Conservation (phyloP, 2,888 invertebrate species). For the Crocallis elinguaria region DNA sequence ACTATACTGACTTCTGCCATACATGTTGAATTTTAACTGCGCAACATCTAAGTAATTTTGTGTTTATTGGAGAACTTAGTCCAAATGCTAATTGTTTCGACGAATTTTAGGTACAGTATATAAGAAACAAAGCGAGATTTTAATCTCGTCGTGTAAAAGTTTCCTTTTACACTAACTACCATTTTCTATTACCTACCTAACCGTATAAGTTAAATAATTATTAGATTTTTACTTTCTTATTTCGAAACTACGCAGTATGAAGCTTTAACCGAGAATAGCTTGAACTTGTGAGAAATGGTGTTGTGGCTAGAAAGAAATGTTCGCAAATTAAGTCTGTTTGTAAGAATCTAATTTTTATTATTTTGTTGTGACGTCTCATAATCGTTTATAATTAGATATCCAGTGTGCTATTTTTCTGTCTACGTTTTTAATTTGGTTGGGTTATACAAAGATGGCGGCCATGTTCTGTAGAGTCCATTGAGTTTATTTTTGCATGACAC, state of each 20-base stretch:
- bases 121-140: slow-evolving; percentile 48
- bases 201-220: slow-evolving; percentile 3
- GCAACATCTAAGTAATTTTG: slow-evolving; percentile 63
- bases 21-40: slow-evolving; percentile 75
- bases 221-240: background rate
- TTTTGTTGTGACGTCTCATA: slow-evolving; percentile 12
- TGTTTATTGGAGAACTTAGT: slow-evolving; percentile 72
- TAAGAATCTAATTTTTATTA: slow-evolving; percentile 17
- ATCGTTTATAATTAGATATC: slow-evolving; percentile 18
- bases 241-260: slow-evolving; percentile 4
- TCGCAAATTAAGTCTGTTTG: slow-evolving; percentile 1
- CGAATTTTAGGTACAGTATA: slow-evolving; percentile 83
- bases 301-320: slow-evolving; percentile 1
- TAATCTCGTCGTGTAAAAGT: slow-evolving; percentile 47
- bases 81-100: slow-evolving; percentile 78
- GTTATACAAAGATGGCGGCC: slow-evolving; percentile 66
- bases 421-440: slow-evolving; percentile 55
- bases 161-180: slow-evolving; percentile 26
- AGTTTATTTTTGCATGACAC: slow-evolving; percentile 49
- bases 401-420: slow-evolving; percentile 32
- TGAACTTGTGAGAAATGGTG: slow-evolving; percentile 9
- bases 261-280: background rate
- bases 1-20: slow-evolving; percentile 76
- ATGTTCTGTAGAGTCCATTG: slow-evolving; percentile 35
- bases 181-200: slow-evolving; percentile 9